Percentiles rank a stretch among this genome's conserved stretches.
phyloP scores from a whole-genome alignment of 2,888 invertebrate species.

The Lepidocyrtoides sp. region DNA sequence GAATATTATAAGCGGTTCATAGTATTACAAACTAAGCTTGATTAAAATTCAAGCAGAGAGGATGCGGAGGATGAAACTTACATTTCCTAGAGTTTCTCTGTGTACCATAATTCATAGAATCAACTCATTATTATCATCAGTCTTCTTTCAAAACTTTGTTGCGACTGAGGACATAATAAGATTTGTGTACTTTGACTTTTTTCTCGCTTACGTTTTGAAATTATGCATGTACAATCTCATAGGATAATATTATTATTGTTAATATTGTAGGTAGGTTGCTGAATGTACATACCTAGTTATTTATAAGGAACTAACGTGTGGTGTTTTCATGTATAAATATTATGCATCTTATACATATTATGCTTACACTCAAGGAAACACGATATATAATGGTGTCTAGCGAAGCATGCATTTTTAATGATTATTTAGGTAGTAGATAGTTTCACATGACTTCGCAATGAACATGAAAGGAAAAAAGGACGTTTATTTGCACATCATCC shows the following conservation, averaged over 20 bases:
- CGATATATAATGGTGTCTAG: background rate
- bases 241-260: too few species aligned
- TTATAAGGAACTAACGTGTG: constrained; percentile 30
- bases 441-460: constrained; percentile 18
- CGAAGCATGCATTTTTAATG: constrained; percentile 62
- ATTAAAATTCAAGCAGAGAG: background rate
- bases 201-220: background rate
- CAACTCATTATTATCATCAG: background rate
- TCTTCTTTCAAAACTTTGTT: background rate
- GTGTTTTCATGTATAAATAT: background rate
- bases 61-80: background rate
- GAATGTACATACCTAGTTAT: background rate
- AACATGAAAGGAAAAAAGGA: constrained; percentile 26
- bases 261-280: too few species aligned
- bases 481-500: constrained; percentile 39
- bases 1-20: too few species aligned
- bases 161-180: constrained; percentile 18
- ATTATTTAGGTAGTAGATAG: constrained; percentile 42
- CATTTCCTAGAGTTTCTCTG: constrained; percentile 40
- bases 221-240: background rate
- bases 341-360: background rate
- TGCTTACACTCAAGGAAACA: background rate
- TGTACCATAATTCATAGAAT: background rate
- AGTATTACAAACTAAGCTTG: background rate
- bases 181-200: background rate